Base-by-base conservation (phyloP, 1,140 invertebrate species). In the Drosophila asahinai region DNA sequence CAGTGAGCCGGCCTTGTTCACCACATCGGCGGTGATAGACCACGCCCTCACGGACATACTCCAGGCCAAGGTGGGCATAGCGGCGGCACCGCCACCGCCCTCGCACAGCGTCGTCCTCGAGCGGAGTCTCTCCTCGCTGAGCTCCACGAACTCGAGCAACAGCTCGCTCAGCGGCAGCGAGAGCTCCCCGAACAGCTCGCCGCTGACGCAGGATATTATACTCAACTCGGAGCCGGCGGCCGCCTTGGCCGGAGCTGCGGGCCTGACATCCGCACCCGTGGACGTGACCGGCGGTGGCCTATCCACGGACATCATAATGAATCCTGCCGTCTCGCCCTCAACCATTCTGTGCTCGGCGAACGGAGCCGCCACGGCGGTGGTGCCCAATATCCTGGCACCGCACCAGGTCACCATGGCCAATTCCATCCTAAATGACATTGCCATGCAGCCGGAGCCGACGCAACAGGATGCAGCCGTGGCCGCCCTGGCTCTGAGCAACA, bases 221-320 rank as follows among this genome's bases (percentile, higher is more conserved):
- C 72, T 93, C 40, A 93, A 92, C 38, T 93, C 92, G 7, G 89
- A 93, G 49, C 91, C 92, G 22, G 79, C 91, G 0, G 91, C 87
- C 0, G 77, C 92, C 0, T 54, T 89, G 33, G 84, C 70, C 15
- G 70, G 71, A 11, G 71, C 67, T 11, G 67, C 80, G 3, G 66
- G 66, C 1, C 27, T 92, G 15, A 49, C 62, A 14, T 12, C 72
- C 0, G 57, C 75, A 0, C 40, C 65, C 0, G 72, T 76, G 4
- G 75, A 63, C 15, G 76, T 78, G 3, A 51, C 93, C 0, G 89
- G 45, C 9, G 17, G 43, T 33, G 94, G 95, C 9, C 64, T 95
- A 5, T 93, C 94, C 5, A 94, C 95, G 0, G 95, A 95, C 57
- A 94, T 95, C 6, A 95, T 95, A 36, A 91, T 96, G 52, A 95